phyloP scores from a whole-genome alignment of 2,113 vertebrate species.

The Scartelaos histophorus region DNA sequence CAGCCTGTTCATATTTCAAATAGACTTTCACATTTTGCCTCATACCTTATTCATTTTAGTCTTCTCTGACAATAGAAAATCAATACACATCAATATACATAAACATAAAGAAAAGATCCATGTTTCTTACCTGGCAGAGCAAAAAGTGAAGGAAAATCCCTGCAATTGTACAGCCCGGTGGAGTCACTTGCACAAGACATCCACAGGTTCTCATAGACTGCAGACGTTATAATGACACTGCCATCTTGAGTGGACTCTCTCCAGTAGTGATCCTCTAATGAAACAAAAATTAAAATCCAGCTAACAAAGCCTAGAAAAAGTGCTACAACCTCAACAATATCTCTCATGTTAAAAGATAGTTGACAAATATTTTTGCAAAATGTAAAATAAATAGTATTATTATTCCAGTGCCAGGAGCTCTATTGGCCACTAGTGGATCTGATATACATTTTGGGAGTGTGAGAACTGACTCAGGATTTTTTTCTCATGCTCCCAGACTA shows the following conservation, averaged over 20 bases:
- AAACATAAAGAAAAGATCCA: not conserved
- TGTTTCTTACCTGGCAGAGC: slow-evolving; percentile 81
- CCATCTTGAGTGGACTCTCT: slow-evolving; percentile 77
- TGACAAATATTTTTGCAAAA: slow-evolving; percentile 47
- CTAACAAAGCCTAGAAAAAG: slow-evolving; percentile 77
- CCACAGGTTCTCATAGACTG: slow-evolving; percentile 90
- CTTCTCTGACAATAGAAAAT: not conserved
- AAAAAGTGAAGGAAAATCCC: slow-evolving; percentile 86
- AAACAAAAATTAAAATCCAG: slow-evolving; percentile 77
- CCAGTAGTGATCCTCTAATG: slow-evolving; percentile 80
- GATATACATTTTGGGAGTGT: slow-evolving; percentile 56
- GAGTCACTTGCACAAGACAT: slow-evolving; percentile 88
- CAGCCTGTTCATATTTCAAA: not conserved
- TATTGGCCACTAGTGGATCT: slow-evolving; percentile 45
- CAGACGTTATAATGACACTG: slow-evolving; percentile 83
- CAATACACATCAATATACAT: too few relatives aligned
- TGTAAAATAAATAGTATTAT: slow-evolving; percentile 5
- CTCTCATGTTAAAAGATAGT: slow-evolving; percentile 61
- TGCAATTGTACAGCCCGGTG: slow-evolving; percentile 82
- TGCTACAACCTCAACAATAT: slow-evolving; percentile 74
- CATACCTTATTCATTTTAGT: not conserved
- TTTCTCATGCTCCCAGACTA: slow-evolving; percentile 35
- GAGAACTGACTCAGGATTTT: slow-evolving; percentile 50
- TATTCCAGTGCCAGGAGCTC: slow-evolving; percentile 44
- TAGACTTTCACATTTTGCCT: not conserved